A percentile compares a stretch with the other conserved stretches of the same genome.
These are phyloP conservation scores for Drosophila trapezifrons DNA, from an alignment of 1,140 invertebrate genomes.

Conservation along the genomic window DNA sequence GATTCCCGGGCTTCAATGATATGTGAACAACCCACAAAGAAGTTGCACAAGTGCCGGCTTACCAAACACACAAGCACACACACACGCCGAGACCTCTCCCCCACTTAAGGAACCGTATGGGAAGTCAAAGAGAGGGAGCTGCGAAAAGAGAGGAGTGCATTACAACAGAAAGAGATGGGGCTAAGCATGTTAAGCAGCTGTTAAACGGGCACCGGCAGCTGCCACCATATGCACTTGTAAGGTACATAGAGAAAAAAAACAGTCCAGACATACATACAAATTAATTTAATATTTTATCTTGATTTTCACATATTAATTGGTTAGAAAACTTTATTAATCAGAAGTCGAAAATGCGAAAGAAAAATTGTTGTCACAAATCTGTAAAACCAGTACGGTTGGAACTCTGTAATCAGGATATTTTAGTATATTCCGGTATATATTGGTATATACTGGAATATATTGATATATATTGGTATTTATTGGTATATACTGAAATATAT, in stretches of 20 bases:
- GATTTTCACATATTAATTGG: neutral
- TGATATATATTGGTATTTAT: no score
- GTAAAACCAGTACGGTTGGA: neutral
- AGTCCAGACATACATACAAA: no score
- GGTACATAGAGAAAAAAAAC: neutral
- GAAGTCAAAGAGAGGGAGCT: constrained; percentile 3
- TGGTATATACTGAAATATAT: neutral
- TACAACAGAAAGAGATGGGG: neutral
- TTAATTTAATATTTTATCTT: no score
- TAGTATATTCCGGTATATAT: neutral
- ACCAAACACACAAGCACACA: constrained; percentile 40
- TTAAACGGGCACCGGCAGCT: constrained; percentile 53
- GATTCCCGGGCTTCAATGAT: constrained; percentile 32
- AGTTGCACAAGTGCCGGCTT: constrained; percentile 73
- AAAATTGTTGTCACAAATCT: neutral
- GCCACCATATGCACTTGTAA: constrained; percentile 39
- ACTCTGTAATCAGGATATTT: neutral
- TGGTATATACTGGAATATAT: no score
- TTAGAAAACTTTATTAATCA: neutral
- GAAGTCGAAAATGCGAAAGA: no score
- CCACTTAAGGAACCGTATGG: constrained; percentile 12
- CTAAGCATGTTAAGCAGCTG: constrained; percentile 69
- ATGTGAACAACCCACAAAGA: constrained; percentile 55
- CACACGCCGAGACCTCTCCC: constrained; percentile 10
- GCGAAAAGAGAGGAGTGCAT: constrained; percentile 3